A percentile compares a stretch with the other conserved stretches of the same genome.
These are phyloP conservation scores for Malacoraja senta DNA, from an alignment of 2,797 vertebrate species.

Conservation along the genomic window DNA sequence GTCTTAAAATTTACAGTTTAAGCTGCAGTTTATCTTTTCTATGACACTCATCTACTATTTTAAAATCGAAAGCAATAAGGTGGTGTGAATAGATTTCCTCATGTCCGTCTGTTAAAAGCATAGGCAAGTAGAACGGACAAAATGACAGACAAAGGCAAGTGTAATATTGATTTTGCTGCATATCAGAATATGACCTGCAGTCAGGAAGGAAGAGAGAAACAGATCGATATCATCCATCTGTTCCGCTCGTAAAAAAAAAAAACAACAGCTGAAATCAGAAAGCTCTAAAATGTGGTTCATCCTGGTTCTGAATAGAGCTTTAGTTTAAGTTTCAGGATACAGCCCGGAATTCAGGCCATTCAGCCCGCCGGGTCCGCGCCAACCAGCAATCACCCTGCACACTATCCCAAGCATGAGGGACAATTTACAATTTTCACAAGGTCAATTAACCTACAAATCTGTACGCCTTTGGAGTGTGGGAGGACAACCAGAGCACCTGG, in stretches of 20 bases:
- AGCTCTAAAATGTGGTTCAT: background rate
- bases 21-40: background rate
- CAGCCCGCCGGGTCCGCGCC: too few species aligned
- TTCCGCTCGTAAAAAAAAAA: background rate
- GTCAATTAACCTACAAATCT: too few species aligned
- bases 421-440: too few species aligned
- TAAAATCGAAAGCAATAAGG: constrained; percentile 5
- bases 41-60: background rate
- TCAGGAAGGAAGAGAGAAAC: background rate
- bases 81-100: background rate
- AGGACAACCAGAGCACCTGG: too few species aligned
- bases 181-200: background rate
- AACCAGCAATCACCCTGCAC: too few species aligned
- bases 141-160: background rate
- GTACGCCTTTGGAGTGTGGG: too few species aligned
- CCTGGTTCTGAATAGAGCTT: background rate
- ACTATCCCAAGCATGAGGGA: too few species aligned
- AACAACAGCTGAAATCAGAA: background rate
- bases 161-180: background rate
- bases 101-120: background rate
- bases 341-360: too few species aligned
- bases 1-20: background rate
- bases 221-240: background rate
- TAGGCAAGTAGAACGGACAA: background rate
- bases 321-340: too few species aligned